Percentiles rank a stretch among this genome's conserved stretches.
Conservation (phyloP, 2,113 vertebrate species). For the Hoplias malabaricus region DNA sequence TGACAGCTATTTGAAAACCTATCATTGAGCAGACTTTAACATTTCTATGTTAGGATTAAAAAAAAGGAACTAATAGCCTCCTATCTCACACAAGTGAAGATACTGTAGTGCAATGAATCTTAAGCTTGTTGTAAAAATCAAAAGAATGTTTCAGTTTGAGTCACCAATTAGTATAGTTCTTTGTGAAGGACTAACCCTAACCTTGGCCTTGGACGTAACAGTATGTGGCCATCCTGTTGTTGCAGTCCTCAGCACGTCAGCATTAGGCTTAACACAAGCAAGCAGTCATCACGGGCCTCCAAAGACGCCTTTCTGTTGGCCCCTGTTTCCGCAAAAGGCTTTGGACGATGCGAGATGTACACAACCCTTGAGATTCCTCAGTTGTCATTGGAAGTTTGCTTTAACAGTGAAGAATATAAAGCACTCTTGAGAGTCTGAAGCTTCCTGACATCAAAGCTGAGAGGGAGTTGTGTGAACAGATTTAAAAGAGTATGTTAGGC, state of each 20-base stretch:
- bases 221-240: conserved; percentile 36
- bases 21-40: neutral
- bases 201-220: neutral
- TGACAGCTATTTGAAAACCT: neutral
- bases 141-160: neutral
- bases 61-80: neutral
- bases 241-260: neutral
- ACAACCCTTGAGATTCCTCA: neutral
- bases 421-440: too few species aligned
- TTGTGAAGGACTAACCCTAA: conserved; percentile 1
- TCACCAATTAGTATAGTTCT: neutral
- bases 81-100: neutral
- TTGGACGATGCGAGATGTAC: neutral
- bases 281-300: neutral
- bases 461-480: neutral
- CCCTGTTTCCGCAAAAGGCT: neutral
- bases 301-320: neutral
- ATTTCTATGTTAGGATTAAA: too few species aligned
- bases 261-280: neutral
- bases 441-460: neutral
- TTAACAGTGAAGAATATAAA: neutral
- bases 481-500: too few species aligned
- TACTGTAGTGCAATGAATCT: neutral
- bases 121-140: neutral
- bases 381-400: neutral